Evolutionary conservation across 2,888 invertebrate species (phyloP), one percentile per base, ranked within the genome.

Genomic region (Ochropacha duplaris): DNA sequence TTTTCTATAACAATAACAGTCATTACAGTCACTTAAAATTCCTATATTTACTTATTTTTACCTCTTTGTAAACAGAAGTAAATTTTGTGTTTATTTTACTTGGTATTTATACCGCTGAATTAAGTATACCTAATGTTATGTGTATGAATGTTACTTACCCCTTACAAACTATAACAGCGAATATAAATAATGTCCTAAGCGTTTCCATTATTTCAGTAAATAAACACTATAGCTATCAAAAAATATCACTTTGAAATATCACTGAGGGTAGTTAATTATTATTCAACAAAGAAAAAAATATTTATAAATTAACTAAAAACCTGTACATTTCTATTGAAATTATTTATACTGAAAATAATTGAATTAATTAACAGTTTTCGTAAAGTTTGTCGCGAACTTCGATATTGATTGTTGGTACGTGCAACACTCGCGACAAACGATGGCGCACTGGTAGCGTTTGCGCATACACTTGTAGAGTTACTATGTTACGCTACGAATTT

Each of bases 91-190:
- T n/a, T 3, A n/a, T 11, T 16, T 2, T 14, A 4, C 16, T 14
- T 16, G 4, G 12, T 12, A 16, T 5, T 2, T 6, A 6, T 16
- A 16, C 2, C 6, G 16, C 16, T 39, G 8, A 14, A 3, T 39
- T 16, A 4, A 8, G 16, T 39, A 5, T 14, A 3, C 4, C 9
- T 16, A 0, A 26, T 2, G n/a, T n/a, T n/a, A n/a, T n/a, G n/a
- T n/a, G n/a, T n/a, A n/a, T n/a, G n/a, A n/a, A 8, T 50, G 8
- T 22, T 55, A 81, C 83, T 82, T 65, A 83, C 83, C 82, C 78
- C 56, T 73, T 64, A 55, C 65, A 66, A 62, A 68, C 60, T 57
- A 77, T 60, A 66, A 68, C 69, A 44, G 72, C 66, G 57, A 76
- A 65, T 59, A 78, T 64, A 58, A 79, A 61, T 55, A 76, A 60